These are phyloP conservation scores for Sebastes umbrosus DNA, from an alignment of 2,797 vertebrate species.

Conservation along the genomic window DNA sequence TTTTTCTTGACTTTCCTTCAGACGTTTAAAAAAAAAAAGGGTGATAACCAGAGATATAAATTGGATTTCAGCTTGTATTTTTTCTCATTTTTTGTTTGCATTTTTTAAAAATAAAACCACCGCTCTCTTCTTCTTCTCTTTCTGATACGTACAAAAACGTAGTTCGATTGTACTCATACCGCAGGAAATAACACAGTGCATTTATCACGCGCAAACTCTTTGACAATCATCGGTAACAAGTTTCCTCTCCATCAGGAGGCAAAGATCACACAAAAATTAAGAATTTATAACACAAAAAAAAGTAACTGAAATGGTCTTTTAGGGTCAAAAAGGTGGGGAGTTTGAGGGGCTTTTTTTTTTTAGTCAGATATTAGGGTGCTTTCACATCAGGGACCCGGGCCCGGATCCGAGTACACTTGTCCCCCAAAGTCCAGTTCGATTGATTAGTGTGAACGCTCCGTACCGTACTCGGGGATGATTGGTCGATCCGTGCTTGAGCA, in stretches of 20 bases:
- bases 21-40: not conserved
- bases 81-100: slow-evolving; percentile 9
- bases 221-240: slow-evolving; percentile 57
- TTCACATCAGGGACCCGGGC: too few relatives aligned
- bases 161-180: slow-evolving; percentile 69
- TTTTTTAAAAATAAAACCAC: slow-evolving; percentile 47
- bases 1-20: slow-evolving; percentile 28
- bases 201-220: slow-evolving; percentile 53
- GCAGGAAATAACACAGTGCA: slow-evolving; percentile 70
- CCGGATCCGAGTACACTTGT: too few relatives aligned
- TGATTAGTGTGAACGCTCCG: too few relatives aligned
- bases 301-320: not conserved
- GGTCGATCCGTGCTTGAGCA: fast-evolving
- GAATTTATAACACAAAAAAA: slow-evolving; percentile 6
- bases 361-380: not conserved
- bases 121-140: slow-evolving; percentile 7
- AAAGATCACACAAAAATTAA: not conserved
- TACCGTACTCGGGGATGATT: too few relatives aligned
- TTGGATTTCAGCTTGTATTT: slow-evolving; percentile 26
- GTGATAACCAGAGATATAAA: slow-evolving; percentile 20
- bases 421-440: too few relatives aligned
- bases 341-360: not conserved
- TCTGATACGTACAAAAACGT: slow-evolving; percentile 56
- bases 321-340: slow-evolving; percentile 7
- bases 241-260: slow-evolving; percentile 40